Percentiles rank a stretch among this genome's conserved stretches.
Evolutionary conservation across 2,113 vertebrate genomes (phyloP).

Genomic region (Pterocles burchelli): DNA sequence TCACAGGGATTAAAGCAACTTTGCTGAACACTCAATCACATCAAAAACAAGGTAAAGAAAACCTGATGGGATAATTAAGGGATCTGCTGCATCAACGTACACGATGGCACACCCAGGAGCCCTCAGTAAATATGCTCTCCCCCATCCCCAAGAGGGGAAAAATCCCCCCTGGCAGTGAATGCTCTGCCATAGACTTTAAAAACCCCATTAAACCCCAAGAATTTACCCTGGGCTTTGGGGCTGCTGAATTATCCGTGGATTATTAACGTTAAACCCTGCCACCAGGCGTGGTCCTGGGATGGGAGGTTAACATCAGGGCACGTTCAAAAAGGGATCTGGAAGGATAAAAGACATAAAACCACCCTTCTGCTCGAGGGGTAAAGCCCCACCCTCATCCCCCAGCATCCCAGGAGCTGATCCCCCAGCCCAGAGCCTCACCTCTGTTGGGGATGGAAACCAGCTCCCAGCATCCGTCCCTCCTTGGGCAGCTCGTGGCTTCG

Average conservation of each 20-base stretch:
- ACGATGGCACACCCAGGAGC: not conserved
- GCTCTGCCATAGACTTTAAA: not conserved
- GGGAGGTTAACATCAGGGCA: not conserved
- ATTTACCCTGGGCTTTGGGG: not conserved
- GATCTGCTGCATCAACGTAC: not conserved
- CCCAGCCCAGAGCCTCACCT: not conserved
- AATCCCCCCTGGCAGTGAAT: not conserved
- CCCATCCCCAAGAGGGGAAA: not conserved
- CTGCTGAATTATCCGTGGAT: not conserved
- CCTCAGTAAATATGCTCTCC: not conserved
- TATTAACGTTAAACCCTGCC: not conserved
- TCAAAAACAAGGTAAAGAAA: not conserved
- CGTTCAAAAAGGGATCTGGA: accelerated
- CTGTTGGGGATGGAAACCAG: not conserved
- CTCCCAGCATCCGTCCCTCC: not conserved
- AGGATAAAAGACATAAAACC: not conserved
- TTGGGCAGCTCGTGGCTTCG: not conserved
- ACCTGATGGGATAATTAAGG: constrained; percentile 25
- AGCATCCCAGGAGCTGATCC: not conserved
- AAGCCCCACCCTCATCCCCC: not conserved
- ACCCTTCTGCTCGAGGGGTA: not conserved
- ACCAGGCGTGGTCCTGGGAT: not conserved
- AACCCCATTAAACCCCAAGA: not conserved
- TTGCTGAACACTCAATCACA: not conserved
- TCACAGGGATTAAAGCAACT: constrained; percentile 6